Conservation (phyloP, 2,888 invertebrate genomes). For the Balanococcus diminutus region DNA sequence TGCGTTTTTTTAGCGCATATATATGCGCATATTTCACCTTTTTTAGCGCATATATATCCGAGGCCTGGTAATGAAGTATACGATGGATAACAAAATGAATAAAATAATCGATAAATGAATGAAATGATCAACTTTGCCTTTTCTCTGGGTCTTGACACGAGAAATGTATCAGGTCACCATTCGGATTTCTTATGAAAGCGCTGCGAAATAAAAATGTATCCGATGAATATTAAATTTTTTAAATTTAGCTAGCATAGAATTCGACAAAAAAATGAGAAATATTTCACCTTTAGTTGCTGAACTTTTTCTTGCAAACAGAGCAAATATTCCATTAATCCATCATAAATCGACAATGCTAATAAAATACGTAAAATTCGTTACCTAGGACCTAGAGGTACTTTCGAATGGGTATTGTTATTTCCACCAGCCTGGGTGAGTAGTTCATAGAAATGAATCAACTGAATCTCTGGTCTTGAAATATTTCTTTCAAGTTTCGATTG, state of each 20-base stretch:
- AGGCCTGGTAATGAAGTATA: no score
- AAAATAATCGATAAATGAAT: neutral
- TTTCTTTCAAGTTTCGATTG: no score
- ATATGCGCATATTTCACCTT: no score
- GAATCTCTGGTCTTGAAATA: no score
- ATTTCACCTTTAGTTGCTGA: conserved; percentile 82
- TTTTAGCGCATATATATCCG: no score
- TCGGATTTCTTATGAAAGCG: conserved; percentile 90
- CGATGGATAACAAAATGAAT: neutral
- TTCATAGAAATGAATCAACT: no score
- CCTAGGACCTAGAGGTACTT: no score
- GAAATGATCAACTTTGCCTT: neutral
- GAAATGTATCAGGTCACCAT: conserved; percentile 90
- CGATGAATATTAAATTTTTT: neutral
- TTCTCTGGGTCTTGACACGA: conserved; percentile 68
- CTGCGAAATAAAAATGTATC: conserved; percentile 65
- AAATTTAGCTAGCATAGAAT: no score
- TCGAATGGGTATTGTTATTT: no score
- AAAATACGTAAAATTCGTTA: no score
- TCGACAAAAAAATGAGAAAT: neutral
- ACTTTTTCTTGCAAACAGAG: conserved; percentile 89
- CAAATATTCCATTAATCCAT: conserved; percentile 75
- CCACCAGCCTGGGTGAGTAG: no score
- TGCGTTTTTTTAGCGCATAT: no score
- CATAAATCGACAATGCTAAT: neutral